Conservation (phyloP, 2,888 invertebrate species). For the Drosophila paramelanica region DNA sequence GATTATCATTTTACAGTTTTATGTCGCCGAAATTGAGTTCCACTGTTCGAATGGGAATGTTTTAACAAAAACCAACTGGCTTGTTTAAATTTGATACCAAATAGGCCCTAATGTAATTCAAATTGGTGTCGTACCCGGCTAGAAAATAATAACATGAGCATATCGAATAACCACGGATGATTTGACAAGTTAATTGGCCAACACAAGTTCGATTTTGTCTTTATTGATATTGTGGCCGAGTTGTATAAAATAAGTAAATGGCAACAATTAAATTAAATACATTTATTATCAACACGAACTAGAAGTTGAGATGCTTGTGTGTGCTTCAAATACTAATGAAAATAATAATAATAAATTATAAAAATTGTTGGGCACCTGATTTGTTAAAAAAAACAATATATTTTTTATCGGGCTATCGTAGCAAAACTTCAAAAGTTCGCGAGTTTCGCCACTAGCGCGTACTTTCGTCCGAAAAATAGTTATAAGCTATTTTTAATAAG, state of each 20-base stretch:
- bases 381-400: too few relatives aligned
- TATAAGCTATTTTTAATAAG: too few relatives aligned
- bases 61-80: slow-evolving; percentile 23
- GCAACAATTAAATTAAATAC: not conserved
- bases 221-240: too few relatives aligned
- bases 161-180: not conserved
- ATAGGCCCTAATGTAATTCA: slow-evolving; percentile 14
- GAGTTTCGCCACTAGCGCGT: too few relatives aligned
- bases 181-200: not conserved
- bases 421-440: too few relatives aligned
- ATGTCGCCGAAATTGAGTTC: slow-evolving; percentile 55
- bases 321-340: too few relatives aligned
- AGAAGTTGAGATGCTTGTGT: too few relatives aligned
- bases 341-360: too few relatives aligned
- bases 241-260: too few relatives aligned
- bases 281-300: not conserved
- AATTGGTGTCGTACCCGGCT: slow-evolving; percentile 4
- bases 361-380: too few relatives aligned
- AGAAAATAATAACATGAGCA: slow-evolving; percentile 4
- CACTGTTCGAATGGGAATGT: slow-evolving; percentile 16
- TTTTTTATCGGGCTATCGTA: too few relatives aligned
- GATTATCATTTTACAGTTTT: slow-evolving; percentile 72
- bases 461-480: too few relatives aligned
- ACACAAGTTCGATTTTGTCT: not conserved
- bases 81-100: slow-evolving; percentile 16